Percentiles rank a stretch among this genome's conserved stretches.
Conservation (phyloP, 2,797 vertebrate genomes). For the Glossophaga mutica region DNA sequence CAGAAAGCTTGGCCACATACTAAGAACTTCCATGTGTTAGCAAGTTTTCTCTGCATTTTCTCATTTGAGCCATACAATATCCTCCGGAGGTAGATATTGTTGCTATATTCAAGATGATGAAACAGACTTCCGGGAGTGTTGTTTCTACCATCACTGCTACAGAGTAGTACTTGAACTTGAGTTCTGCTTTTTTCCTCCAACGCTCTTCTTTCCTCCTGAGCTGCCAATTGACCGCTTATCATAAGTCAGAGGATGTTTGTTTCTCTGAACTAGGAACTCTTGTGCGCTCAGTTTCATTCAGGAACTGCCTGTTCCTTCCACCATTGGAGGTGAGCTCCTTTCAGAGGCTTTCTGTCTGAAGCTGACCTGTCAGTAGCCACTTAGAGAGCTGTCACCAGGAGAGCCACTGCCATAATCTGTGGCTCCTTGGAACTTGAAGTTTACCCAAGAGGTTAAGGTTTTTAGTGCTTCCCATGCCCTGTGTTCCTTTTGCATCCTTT, state of each 20-base stretch:
- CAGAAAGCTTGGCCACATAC: background rate
- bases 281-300: background rate
- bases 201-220: background rate
- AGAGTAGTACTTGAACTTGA: background rate
- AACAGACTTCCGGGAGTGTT: background rate
- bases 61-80: background rate
- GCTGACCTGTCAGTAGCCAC: accelerated
- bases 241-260: background rate
- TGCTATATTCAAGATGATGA: background rate
- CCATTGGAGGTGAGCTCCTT: background rate
- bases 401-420: background rate
- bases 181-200: background rate
- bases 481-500: background rate
- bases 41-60: background rate
- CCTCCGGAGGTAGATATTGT: background rate
- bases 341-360: background rate
- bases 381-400: background rate
- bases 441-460: background rate
- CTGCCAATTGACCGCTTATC: background rate
- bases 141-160: accelerated
- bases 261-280: background rate
- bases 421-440: background rate
- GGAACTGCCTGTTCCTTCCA: background rate
- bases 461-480: background rate
- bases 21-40: background rate